Percentiles rank a stretch among this genome's conserved stretches.
Conservation (phyloP, 2,113 vertebrate species). For the Bubalus kerabau region DNA sequence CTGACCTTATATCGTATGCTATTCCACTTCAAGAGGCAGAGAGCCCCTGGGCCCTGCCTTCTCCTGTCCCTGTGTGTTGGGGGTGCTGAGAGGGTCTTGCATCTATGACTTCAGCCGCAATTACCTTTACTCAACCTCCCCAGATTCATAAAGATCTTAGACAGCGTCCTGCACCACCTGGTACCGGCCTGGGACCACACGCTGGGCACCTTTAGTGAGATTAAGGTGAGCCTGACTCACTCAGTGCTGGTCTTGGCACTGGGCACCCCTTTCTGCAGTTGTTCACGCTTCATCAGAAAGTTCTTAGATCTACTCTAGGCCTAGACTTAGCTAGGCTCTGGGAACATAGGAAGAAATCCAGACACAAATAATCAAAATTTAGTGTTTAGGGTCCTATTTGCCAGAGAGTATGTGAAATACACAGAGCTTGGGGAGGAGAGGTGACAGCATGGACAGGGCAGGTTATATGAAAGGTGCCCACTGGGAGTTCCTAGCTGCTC, state of each 20-base stretch:
- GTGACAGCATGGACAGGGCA: not conserved
- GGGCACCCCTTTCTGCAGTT: not conserved
- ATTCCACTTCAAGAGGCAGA: not conserved
- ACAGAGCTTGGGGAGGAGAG: not conserved
- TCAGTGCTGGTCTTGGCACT: not conserved
- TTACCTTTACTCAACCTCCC: not conserved
- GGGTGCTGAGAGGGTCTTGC: not conserved
- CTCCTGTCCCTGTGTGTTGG: not conserved
- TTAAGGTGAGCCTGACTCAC: slow-evolving; percentile 86
- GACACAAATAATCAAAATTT: not conserved
- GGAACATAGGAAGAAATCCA: not conserved
- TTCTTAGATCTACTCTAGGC: not conserved
- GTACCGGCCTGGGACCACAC: slow-evolving; percentile 97
- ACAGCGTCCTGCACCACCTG: slow-evolving; percentile 91
- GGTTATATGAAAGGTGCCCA: not conserved
- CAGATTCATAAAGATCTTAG: slow-evolving; percentile 94
- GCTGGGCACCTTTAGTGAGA: slow-evolving; percentile 92
- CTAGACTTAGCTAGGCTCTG: not conserved
- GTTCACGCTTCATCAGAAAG: not conserved
- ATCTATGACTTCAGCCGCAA: not conserved
- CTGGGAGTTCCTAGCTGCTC: not conserved
- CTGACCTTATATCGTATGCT: slow-evolving; percentile 77
- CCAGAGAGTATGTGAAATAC: not conserved
- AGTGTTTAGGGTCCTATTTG: not conserved
- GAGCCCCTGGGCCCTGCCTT: not conserved